Base-by-base conservation (phyloP, 2,113 vertebrate genomes). In the Lepisosteus osseus region DNA sequence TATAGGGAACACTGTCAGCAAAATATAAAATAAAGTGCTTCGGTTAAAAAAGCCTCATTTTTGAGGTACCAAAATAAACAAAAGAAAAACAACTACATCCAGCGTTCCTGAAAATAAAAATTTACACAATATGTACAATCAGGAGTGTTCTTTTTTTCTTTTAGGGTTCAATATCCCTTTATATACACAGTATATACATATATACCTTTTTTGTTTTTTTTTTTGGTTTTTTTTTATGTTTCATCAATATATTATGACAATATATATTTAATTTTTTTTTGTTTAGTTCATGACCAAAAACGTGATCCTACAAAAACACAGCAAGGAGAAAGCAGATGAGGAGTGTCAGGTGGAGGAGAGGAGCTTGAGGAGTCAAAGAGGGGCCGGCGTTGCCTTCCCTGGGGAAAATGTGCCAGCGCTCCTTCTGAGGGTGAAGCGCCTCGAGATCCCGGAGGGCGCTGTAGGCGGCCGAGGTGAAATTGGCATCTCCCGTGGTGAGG, bases 1-100 rank as follows among this genome's bases (percentile, higher is more conserved):
- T 76, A 51, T 56, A 71, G 59, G 71, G 84, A 92, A 92, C 88
- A 91, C 89, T 89, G 90, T 84, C 87, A 81, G 76, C 78, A 86
- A 89, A 90, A 90, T 85, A 89, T 82, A 86, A 95, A 93, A 93
- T 94, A 98, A 98, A 99, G 96, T 99, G 97, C 96, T 95, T 96
- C 93, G 84, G 86, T 93, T 82, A 79, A 87, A 59, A 59, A 59
- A 59, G n/a, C 87, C 91, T 92, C 93, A 92, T 74, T 81, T 73
- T 79, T 82, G 92, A 94, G 91, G 92, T 93, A 90, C 78, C 54
- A 57, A 72, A 72, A 84, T 71, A 86, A 86, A 89, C 78, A 85
- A 84, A 80, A 85, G 67, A 77, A 86, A 89, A 78, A 85, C 82
- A 69, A 92, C 86, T 82, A 86, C 83, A 91, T 87, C 86, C 94